Base-by-base conservation (phyloP, 1,140 invertebrate species). In the Piezodorus guildinii region DNA sequence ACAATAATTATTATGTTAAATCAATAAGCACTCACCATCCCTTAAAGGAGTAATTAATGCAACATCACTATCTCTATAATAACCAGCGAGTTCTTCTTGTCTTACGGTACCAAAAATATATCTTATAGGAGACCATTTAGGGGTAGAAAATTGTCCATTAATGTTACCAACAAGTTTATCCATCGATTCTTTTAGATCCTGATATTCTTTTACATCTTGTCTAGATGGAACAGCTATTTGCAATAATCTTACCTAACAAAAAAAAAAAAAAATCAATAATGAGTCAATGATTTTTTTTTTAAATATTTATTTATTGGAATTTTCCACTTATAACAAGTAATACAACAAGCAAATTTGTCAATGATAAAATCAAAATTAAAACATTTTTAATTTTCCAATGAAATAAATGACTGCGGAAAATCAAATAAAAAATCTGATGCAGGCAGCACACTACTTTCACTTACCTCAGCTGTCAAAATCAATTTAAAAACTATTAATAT, bases 71-170 rank as follows among this genome's bases (percentile, higher is more conserved):
- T 93, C 90, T 17, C 90, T 77, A 74, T 92, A 92, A 67, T 91
- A 86, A 0, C 88, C 87, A 2, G 90, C 89, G 30, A 94, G 72
- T 71, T 91, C 87, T 68, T 88, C 85, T 75, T 93, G 90, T 63
- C 83, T 86, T 0, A 94, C 85, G 72, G 87, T 91, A 1, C 90
- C 90, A 72, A 90, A 93, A 69, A 94, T 93, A 70, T 94, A 94
- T 62, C 88, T 83, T 68, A 94, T 93, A 0, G 90, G 91, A 1
- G 89, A 90, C 90, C 90, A 93, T 72, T 90, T 92, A 1, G 90
- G 87, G 12, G 87, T 91, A 0, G 88, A 90, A 70, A 92, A 92
- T 17, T 85, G 81, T 23, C 90, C 90, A 71, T 92, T 94, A 46
- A 94, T 92, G 52, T 84, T 79, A 23, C 90, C 91, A 60, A 94